Conservation (phyloP, 2,888 invertebrate genomes). For the Sesia apiformis region DNA sequence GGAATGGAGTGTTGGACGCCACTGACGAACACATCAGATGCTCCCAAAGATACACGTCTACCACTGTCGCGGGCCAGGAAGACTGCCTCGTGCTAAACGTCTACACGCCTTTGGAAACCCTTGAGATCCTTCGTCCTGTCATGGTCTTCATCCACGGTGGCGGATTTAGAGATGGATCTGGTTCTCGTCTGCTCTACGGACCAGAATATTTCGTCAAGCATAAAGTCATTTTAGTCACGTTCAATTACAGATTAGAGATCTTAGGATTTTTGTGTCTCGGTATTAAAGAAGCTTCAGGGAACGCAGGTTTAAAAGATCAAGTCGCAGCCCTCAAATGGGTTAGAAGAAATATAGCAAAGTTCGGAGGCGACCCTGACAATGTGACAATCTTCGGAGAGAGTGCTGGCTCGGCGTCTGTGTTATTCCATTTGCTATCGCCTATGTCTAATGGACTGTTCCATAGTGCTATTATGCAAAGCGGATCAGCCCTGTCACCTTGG, state of each 20-base stretch:
- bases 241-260: slow-evolving; percentile 59
- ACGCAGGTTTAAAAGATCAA: slow-evolving; percentile 60
- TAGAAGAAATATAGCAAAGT: slow-evolving; percentile 39
- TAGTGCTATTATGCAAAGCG: slow-evolving; percentile 59
- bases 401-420: slow-evolving; percentile 55
- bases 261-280: slow-evolving; percentile 56
- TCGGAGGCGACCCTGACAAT: slow-evolving; percentile 55
- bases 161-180: slow-evolving; percentile 56
- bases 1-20: slow-evolving; percentile 45
- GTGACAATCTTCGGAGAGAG: slow-evolving; percentile 61
- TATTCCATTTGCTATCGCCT: slow-evolving; percentile 50
- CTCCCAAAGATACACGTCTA: slow-evolving; percentile 39
- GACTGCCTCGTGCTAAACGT: slow-evolving; percentile 55
- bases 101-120: slow-evolving; percentile 34
- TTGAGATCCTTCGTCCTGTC: slow-evolving; percentile 31
- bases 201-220: slow-evolving; percentile 47
- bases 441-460: slow-evolving; percentile 53
- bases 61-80: slow-evolving; percentile 36
- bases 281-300: slow-evolving; percentile 56
- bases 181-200: slow-evolving; percentile 49
- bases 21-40: slow-evolving; percentile 47
- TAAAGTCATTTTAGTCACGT: slow-evolving; percentile 48
- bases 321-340: slow-evolving; percentile 54
- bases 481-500: slow-evolving; percentile 56
- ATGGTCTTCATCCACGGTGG: slow-evolving; percentile 66